Conservation (phyloP, 2,113 vertebrate species). For the Eclectus roratus region DNA sequence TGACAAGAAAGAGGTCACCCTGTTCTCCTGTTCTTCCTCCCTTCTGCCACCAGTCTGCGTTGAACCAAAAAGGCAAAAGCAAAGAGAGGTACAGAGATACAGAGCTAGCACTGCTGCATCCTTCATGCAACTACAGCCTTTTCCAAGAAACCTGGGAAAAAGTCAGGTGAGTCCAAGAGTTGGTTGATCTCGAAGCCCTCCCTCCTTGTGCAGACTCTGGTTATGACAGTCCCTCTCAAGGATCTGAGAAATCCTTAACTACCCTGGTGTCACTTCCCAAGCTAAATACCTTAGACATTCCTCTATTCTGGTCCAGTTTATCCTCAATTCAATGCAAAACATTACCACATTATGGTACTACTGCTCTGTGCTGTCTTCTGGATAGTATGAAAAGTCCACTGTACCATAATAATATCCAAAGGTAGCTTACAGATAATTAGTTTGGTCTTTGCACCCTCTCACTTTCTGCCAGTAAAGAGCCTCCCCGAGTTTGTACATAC, state of each 20-base stretch:
- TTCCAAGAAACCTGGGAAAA: not conserved
- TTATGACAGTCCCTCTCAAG: not conserved
- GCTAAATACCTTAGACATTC: not conserved
- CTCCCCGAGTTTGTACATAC: accelerated
- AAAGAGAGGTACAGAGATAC: not conserved
- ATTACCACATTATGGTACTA: not conserved
- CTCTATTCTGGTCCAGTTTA: not conserved
- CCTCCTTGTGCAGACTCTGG: not conserved
- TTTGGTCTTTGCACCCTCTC: not conserved
- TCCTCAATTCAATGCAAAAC: not conserved
- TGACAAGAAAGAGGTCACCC: not conserved
- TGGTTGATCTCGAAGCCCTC: not conserved
- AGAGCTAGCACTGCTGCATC: not conserved
- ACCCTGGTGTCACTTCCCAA: not conserved
- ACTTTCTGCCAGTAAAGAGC: not conserved
- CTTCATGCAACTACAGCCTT: not conserved
- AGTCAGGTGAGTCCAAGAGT: not conserved
- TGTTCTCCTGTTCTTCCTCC: not conserved
- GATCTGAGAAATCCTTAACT: not conserved
- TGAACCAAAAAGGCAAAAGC: not conserved
- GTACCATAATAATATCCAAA: not conserved
- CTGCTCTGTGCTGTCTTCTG: not conserved
- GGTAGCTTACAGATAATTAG: not conserved
- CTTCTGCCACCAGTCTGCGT: not conserved
- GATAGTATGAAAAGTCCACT: not conserved